Evolutionary conservation across 2,797 vertebrate species (phyloP).

Genomic region (Alcedo quadribrachys): DNA sequence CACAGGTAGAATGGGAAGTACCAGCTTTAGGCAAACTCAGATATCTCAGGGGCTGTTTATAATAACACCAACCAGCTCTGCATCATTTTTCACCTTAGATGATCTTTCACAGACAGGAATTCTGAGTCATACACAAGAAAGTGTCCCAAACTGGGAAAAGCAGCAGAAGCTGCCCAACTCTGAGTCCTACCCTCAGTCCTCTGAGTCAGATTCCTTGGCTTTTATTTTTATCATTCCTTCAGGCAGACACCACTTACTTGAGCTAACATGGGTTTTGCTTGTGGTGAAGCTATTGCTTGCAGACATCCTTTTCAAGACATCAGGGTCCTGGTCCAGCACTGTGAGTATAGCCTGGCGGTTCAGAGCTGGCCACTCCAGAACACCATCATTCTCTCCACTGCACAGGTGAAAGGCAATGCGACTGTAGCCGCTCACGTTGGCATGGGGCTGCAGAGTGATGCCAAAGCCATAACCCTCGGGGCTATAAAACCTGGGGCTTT

Average conservation of each 20-base stretch:
- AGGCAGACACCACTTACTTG: conserved; percentile 44
- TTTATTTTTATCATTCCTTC: not conserved
- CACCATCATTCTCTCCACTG: conserved; percentile 87
- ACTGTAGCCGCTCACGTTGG: conserved; percentile 8
- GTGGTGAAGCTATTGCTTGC: conserved; percentile 87
- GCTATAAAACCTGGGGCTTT: conserved; percentile 88
- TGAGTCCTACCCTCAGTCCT: not conserved
- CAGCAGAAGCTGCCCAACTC: not conserved
- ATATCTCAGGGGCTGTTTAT: not conserved
- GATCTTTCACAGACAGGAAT: not conserved
- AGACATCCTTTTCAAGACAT: conserved; percentile 87
- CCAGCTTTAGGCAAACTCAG: not conserved
- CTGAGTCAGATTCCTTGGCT: not conserved
- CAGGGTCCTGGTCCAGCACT: conserved; percentile 89
- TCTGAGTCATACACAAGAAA: not conserved
- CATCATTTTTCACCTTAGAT: not conserved
- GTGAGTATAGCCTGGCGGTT: conserved; percentile 85
- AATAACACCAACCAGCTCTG: not conserved
- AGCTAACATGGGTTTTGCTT: conserved; percentile 17
- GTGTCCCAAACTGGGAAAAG: not conserved
- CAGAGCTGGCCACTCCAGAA: conserved; percentile 88
- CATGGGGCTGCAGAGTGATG: conserved; percentile 75
- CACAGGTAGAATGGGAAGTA: not conserved
- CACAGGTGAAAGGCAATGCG: conserved; percentile 84
- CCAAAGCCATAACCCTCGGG: conserved; percentile 89